Evolutionary conservation across 2,888 invertebrate genomes (phyloP).

Genomic region (Stenichneumon culpator): DNA sequence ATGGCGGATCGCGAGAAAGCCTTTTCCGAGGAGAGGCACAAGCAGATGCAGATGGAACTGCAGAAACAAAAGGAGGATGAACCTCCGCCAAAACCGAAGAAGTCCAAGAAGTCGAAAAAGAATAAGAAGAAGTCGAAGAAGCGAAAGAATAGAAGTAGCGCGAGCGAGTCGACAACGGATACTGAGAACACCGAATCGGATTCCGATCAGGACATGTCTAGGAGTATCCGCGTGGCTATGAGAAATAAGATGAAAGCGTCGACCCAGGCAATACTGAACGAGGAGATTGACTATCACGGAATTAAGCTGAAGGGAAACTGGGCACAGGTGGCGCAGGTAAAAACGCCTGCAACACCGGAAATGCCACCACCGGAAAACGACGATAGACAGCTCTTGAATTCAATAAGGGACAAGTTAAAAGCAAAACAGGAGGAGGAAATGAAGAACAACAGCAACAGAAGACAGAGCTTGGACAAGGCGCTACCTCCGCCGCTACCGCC

Average conservation of each 20-base stretch:
- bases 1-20: conserved; percentile 92
- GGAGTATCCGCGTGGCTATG: conserved; percentile 89
- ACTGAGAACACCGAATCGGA: conserved; percentile 85
- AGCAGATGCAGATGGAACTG: conserved; percentile 83
- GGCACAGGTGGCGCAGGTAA: conserved; percentile 80
- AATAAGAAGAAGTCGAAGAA: conserved; percentile 87
- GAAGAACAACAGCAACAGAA: conserved; percentile 77
- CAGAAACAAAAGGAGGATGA: conserved; percentile 88
- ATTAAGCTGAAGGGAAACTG: conserved; percentile 85
- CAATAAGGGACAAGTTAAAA: conserved; percentile 86
- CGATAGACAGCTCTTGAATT: conserved; percentile 86
- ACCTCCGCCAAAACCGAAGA: conserved; percentile 86
- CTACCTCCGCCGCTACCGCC: conserved; percentile 16
- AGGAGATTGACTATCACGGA: conserved; percentile 83
- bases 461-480: conserved; percentile 69
- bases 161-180: conserved; percentile 82
- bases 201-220: conserved; percentile 86
- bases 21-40: conserved; percentile 83
- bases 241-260: conserved; percentile 87
- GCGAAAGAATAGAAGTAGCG: conserved; percentile 85
- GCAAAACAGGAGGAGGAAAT: conserved; percentile 86
- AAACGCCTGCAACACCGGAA: conserved; percentile 74
- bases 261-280: conserved; percentile 85
- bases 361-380: conserved; percentile 81
- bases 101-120: conserved; percentile 88